Evolutionary conservation across 2,113 vertebrate genomes (phyloP).

Genomic region (Corynorhinus townsendii): DNA sequence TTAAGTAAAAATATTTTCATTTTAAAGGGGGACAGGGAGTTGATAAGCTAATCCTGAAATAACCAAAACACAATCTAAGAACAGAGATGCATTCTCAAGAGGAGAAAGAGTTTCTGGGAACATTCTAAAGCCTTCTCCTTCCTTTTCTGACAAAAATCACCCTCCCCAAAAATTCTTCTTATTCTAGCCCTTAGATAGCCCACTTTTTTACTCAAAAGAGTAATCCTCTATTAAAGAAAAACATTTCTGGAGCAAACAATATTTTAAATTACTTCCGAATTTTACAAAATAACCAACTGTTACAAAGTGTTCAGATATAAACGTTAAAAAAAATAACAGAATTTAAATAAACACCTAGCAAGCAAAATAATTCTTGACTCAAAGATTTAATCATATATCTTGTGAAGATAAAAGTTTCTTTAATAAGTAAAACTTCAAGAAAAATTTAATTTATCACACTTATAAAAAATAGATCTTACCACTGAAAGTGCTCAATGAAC

Average conservation of each 20-base stretch:
- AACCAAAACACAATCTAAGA: not conserved
- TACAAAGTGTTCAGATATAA: not conserved
- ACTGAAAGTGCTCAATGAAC: constrained; percentile 24
- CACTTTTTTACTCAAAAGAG: not conserved
- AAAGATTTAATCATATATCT: not conserved
- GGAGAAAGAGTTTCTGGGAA: not conserved
- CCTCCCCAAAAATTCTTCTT: not conserved
- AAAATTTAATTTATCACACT: constrained; percentile 41
- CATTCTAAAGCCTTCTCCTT: not conserved
- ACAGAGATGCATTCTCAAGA: not conserved
- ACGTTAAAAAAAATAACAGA: not conserved
- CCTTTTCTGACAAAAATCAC: not conserved
- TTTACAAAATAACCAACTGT: not conserved
- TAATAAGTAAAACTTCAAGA: constrained; percentile 28
- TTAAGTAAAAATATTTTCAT: not conserved
- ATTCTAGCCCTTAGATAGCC: not conserved
- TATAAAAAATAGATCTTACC: constrained; percentile 30
- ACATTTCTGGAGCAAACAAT: not conserved
- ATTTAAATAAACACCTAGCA: not conserved
- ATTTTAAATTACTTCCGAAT: not conserved
- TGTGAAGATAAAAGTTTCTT: not conserved
- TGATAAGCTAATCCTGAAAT: not conserved
- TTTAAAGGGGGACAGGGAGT: not conserved
- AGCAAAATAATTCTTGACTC: not conserved
- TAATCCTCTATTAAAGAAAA: not conserved